Evolutionary conservation across 2,113 vertebrate species (phyloP).

Genomic region (Pseudorasbora parva): DNA sequence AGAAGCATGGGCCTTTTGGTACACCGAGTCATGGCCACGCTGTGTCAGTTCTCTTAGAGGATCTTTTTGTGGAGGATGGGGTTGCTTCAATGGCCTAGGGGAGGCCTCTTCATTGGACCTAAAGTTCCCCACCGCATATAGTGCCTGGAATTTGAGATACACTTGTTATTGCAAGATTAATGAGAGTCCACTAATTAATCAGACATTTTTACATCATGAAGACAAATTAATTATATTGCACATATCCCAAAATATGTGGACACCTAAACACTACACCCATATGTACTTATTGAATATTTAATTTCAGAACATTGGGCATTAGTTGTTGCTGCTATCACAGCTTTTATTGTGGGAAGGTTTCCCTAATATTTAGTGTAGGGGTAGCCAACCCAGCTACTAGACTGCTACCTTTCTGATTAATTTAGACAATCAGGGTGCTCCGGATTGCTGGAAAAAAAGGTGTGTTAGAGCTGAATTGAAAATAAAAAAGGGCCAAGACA

Average conservation of each 20-base stretch:
- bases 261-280: too few species aligned
- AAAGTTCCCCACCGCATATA: conserved; percentile 85
- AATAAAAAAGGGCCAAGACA: too few species aligned
- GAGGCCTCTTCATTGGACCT: conserved; percentile 69
- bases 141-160: conserved; percentile 71
- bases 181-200: neutral
- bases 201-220: neutral
- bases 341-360: neutral
- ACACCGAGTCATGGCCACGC: conserved; percentile 83
- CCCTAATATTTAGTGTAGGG: neutral
- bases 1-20: conserved; percentile 83
- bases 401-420: too few species aligned
- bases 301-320: neutral
- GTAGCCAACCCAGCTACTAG: too few species aligned
- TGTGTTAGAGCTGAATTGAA: too few species aligned
- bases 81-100: neutral
- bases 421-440: too few species aligned
- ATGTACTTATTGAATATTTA: neutral
- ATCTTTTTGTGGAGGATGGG: conserved; percentile 68
- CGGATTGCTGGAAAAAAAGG: too few species aligned
- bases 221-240: neutral
- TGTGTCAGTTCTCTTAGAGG: conserved; percentile 80
- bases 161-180: neutral
- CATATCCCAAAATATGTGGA: neutral
- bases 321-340: neutral